Percentiles rank a stretch among this genome's conserved stretches.
These are phyloP conservation scores for Euura lappo DNA, from an alignment of 1,140 invertebrate species.

Conservation along the genomic window DNA sequence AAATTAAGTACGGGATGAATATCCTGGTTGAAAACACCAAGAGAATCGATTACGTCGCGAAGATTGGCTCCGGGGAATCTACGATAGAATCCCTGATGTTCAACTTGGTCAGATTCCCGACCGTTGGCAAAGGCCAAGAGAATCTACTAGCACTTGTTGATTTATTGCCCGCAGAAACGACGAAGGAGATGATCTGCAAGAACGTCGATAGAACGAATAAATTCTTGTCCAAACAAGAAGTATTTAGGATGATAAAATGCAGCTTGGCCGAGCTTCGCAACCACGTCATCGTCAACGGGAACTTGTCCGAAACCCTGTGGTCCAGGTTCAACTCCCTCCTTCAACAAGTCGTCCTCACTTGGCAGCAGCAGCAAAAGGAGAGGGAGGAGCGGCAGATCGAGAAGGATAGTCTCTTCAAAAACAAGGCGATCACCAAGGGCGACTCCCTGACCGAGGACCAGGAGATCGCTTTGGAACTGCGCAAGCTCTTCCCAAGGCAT, in stretches of 20 bases:
- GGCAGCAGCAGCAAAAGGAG: slow-evolving; percentile 77
- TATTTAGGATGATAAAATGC: slow-evolving; percentile 68
- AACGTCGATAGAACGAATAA: slow-evolving; percentile 23
- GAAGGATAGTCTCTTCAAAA: slow-evolving; percentile 82
- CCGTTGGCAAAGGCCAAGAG: slow-evolving; percentile 48
- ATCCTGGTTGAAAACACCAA: slow-evolving; percentile 56
- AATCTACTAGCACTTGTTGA: slow-evolving; percentile 52
- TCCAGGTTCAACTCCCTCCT: slow-evolving; percentile 64
- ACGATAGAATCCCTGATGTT: slow-evolving; percentile 45
- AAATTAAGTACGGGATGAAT: slow-evolving; percentile 66
- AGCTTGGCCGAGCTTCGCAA: slow-evolving; percentile 71
- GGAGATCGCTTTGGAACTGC: slow-evolving; percentile 72
- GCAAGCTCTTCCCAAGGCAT: slow-evolving; percentile 78
- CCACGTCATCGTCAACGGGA: slow-evolving; percentile 56
- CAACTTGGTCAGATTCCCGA: slow-evolving; percentile 61
- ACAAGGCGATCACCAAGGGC: slow-evolving; percentile 63
- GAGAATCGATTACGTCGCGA: slow-evolving; percentile 44
- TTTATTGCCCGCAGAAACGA: slow-evolving; percentile 45
- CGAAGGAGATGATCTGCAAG: slow-evolving; percentile 36
- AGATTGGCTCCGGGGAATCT: slow-evolving; percentile 27
- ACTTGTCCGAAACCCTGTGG: slow-evolving; percentile 59
- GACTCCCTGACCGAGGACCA: slow-evolving; percentile 77
- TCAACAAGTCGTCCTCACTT: slow-evolving; percentile 69
- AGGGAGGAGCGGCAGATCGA: slow-evolving; percentile 72
- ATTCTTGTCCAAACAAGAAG: slow-evolving; percentile 34